Base-by-base conservation (phyloP, 2,888 invertebrate genomes). In the Pycnomerus fuliginosus region DNA sequence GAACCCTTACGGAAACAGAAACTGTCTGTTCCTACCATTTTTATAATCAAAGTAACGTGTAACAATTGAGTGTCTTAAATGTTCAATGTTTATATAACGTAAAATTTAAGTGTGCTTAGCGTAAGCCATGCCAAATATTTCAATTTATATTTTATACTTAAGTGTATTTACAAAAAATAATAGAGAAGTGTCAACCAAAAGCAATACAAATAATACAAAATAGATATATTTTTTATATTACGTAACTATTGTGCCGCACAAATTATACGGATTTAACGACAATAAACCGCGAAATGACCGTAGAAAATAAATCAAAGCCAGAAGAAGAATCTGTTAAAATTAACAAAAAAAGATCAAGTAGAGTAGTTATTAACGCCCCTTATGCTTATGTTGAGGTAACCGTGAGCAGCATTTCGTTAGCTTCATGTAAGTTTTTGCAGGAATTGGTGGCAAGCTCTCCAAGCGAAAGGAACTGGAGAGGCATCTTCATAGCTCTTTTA, bases 401-500 rank as follows among this genome's bases (percentile, higher is more conserved):
- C 2, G 25, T 27, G 16, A 13, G 5, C 3, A 10, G 38, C 17
- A 22, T 12, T 43, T 37, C 3, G 16, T 31, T 10, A 11, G 2
- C 10, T n/a, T n/a, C n/a, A n/a, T n/a, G n/a, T n/a, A 15, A 14
- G 1, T 2, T 8, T 11, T 14, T 15, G n/a, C 80, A 95, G 94
- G 94, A 95, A 72, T 72, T 95, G 71, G 93, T 91, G 59, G 89
- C 89, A 24, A 82, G 87, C 34, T 87, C 90, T 8, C 90, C 91
- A 2, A 88, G 84, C 52, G 85, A 93, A 70, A 79, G 93, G 52
- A 95, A 96, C 77, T 96, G 95, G 94, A 83, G 90, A 28, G 95
- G 95, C 11, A 94, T 96, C 62, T 85, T 89, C 59, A 95, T 94
- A 56, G 93, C 94, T 0, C 76, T 94, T 50, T 78, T 94, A 62